Base-by-base conservation (phyloP, 1,140 invertebrate species). In the Drosophila rufa region DNA sequence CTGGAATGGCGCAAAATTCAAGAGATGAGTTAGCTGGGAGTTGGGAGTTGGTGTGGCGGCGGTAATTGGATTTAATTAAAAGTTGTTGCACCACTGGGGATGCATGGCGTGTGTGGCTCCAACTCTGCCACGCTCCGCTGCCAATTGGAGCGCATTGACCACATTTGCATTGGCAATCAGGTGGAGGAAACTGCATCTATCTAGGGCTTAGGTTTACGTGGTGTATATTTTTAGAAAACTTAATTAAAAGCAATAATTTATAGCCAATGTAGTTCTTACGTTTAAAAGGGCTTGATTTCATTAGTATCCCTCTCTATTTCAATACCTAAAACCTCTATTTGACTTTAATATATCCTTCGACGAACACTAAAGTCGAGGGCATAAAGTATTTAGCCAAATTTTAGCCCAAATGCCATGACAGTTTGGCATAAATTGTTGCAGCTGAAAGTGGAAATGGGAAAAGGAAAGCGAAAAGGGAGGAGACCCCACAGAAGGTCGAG, bases 61-160 rank as follows among this genome's bases (percentile, higher is more conserved):
- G 25, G 66, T 79, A 89, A 89, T 89, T 89, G 68, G 62, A 73
- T 89, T 90, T 80, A 90, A 90, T 89, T 89, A 89, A 89, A 90
- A 84, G 33, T 84, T 89, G 80, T 89, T 89, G 84, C 84, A 84
- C 84, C 78, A 90, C 74, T 89, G 84, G 85, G 84, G 85, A 78
- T 58, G 68, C 76, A 64, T 87, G 77, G 85, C 84, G 84, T 87
- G 84, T 43, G 53, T 40, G 47, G 80, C 84, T 62, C 38, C 59
- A 57, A 80, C 80, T 80, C 66, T 40, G 84, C 67, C 70, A 70
- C 77, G 85, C 77, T 87, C 53, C 59, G 84, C 45, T 90, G 69
- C 46, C 64, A 70, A 71, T 83, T 71, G 82, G 71, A 80, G 83
- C 83, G 83, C 80, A 82, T 66, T 84, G 80, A 80, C 83, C 84